A percentile compares a stretch with the other conserved stretches of the same genome.
Evolutionary conservation across 2,888 invertebrate species (phyloP).

Genomic region (Cataglyphis livida): DNA sequence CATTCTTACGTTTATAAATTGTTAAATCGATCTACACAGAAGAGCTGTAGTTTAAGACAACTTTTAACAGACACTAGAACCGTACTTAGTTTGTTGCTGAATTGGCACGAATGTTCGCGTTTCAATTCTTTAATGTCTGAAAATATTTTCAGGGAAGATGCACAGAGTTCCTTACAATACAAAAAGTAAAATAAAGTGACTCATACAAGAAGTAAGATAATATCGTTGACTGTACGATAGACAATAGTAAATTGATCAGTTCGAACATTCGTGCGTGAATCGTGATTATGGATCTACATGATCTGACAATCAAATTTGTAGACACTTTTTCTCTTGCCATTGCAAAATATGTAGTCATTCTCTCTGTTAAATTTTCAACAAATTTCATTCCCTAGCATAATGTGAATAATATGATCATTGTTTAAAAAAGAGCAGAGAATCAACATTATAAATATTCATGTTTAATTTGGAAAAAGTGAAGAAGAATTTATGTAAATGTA

Average conservation of each 20-base stretch:
- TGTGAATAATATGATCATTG: not conserved
- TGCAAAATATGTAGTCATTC: not conserved
- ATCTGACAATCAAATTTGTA: slow-evolving; percentile 25
- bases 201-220: not conserved
- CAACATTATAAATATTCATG: not conserved
- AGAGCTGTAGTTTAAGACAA: slow-evolving; percentile 84
- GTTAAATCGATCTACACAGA: slow-evolving; percentile 79
- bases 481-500: not conserved
- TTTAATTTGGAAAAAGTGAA: not conserved
- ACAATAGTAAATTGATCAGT: slow-evolving; percentile 19
- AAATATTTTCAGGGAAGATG: slow-evolving; percentile 31
- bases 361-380: not conserved
- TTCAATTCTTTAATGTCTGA: not conserved
- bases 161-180: slow-evolving; percentile 28
- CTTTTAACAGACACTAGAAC: slow-evolving; percentile 82
- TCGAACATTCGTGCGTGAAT: slow-evolving; percentile 48
- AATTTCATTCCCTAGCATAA: not conserved
- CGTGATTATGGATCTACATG: slow-evolving; percentile 29
- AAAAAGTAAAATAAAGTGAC: slow-evolving; percentile 24
- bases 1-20: slow-evolving; percentile 67
- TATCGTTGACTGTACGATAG: slow-evolving; percentile 4
- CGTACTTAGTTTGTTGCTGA: slow-evolving; percentile 72
- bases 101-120: slow-evolving; percentile 43
- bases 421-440: not conserved
- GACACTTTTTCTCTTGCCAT: not conserved